phyloP scores from a whole-genome alignment of 2,888 invertebrate genomes.

The Lithophane ornitopus region DNA sequence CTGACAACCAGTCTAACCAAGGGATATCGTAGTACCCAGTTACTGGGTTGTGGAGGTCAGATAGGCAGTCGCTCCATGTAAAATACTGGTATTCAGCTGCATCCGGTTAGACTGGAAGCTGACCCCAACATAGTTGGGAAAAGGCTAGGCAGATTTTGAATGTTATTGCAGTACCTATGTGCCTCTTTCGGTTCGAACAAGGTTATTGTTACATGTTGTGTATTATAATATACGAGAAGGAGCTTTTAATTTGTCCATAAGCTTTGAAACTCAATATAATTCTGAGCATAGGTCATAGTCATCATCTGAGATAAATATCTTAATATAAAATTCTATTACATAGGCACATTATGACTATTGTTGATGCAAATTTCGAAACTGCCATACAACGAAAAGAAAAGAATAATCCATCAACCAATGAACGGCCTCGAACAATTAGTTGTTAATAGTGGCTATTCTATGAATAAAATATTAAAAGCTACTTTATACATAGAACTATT shows the following conservation, averaged over 20 bases:
- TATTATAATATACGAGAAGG: no score
- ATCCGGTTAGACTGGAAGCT: no score
- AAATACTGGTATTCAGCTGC: no score
- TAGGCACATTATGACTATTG: constrained; percentile 41
- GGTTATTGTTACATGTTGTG: no score
- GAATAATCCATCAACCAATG: constrained; percentile 52
- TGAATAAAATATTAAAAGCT: constrained; percentile 69
- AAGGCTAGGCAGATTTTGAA: no score
- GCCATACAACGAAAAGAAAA: constrained; percentile 36
- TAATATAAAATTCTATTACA: constrained; percentile 43
- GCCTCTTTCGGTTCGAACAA: no score
- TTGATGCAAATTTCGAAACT: constrained; percentile 52
- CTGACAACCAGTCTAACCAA: no score
- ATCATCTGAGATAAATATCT: constrained; percentile 54
- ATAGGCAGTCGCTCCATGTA: no score
- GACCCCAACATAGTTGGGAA: no score
- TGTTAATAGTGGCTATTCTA: constrained; percentile 52
- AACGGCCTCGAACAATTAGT: constrained; percentile 61
- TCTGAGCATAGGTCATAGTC: neutral
- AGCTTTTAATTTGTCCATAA: neutral
- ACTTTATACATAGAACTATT: constrained; percentile 65
- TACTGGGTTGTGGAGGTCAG: no score
- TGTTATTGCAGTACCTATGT: no score
- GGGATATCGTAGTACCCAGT: no score
- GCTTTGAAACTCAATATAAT: neutral